Percentiles rank a stretch among this genome's conserved stretches.
Evolutionary conservation across 2,888 invertebrate species (phyloP).

Genomic region (Pharmacophagus antenor): DNA sequence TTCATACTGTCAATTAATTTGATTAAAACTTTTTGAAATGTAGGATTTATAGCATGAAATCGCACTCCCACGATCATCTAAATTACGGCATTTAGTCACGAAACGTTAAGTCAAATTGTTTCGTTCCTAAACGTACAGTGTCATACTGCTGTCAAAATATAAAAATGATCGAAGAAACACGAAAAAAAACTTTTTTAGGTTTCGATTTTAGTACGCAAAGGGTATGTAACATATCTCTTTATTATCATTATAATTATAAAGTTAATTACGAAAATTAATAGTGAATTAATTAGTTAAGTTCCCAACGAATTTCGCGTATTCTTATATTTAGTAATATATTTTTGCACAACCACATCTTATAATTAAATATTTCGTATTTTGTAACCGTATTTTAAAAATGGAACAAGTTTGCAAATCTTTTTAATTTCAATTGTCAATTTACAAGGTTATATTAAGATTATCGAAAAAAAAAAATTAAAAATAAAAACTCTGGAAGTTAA

Average conservation of each 20-base stretch:
- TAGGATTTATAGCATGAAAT: slow-evolving; percentile 54
- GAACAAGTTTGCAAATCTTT: not conserved
- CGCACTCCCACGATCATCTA: slow-evolving; percentile 39
- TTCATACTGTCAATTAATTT: slow-evolving; percentile 39
- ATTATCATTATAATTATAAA: not conserved
- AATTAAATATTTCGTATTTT: not conserved
- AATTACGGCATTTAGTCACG: slow-evolving; percentile 52
- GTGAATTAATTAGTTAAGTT: not conserved
- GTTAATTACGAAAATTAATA: no score
- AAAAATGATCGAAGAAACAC: slow-evolving; percentile 66
- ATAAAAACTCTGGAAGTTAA: no score
- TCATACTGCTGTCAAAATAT: slow-evolving; percentile 64
- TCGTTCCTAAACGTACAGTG: slow-evolving; percentile 40
- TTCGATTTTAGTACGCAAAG: slow-evolving; percentile 94
- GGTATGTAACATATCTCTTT: slow-evolving; percentile 79
- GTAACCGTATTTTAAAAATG: not conserved
- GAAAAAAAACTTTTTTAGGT: slow-evolving; percentile 85
- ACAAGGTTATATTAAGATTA: no score
- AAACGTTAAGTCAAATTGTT: slow-evolving; percentile 5
- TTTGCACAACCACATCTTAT: not conserved
- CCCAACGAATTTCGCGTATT: not conserved
- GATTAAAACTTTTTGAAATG: slow-evolving; percentile 45
- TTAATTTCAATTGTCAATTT: no score
- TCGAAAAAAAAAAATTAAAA: no score
- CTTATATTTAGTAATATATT: not conserved